A percentile compares a stretch with the other conserved stretches of the same genome.
phyloP scores from a whole-genome alignment of 2,888 invertebrate species.

The Invenusta paracnida region DNA sequence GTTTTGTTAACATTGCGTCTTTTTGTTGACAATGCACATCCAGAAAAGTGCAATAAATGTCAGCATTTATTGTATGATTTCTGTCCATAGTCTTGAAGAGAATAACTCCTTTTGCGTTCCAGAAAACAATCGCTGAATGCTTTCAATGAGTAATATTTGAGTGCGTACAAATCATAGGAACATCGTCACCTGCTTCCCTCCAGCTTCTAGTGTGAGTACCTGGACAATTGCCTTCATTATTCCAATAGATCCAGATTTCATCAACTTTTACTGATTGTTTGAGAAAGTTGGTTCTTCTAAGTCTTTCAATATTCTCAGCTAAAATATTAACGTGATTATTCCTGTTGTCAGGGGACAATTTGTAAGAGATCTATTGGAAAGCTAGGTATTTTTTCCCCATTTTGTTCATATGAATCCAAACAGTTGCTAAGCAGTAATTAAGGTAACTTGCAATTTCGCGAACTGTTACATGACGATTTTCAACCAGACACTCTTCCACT shows the following conservation, averaged over 20 bases:
- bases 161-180: neutral
- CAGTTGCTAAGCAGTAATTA: neutral
- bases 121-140: slow-evolving; percentile 8
- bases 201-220: neutral
- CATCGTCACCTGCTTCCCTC: slow-evolving; percentile 6
- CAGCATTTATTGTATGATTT: slow-evolving; percentile 18
- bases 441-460: slow-evolving; percentile 9
- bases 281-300: slow-evolving; percentile 21
- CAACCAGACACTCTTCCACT: slow-evolving; percentile 7
- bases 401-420: neutral
- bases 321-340: slow-evolving; percentile 5
- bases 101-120: slow-evolving; percentile 6
- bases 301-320: slow-evolving; percentile 26
- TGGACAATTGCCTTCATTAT: slow-evolving; percentile 3
- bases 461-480: slow-evolving; percentile 8
- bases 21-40: neutral
- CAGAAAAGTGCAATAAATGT: neutral
- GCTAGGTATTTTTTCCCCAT: slow-evolving; percentile 4
- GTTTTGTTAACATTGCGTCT: slow-evolving; percentile 10
- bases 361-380: slow-evolving; percentile 11
- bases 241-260: neutral
- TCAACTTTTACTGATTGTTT: slow-evolving; percentile 2
- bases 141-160: neutral
- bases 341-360: slow-evolving; percentile 11
- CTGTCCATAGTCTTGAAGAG: slow-evolving; percentile 13